Base-by-base conservation (phyloP, 2,888 invertebrate genomes). In the Drosophila nigricruria region DNA sequence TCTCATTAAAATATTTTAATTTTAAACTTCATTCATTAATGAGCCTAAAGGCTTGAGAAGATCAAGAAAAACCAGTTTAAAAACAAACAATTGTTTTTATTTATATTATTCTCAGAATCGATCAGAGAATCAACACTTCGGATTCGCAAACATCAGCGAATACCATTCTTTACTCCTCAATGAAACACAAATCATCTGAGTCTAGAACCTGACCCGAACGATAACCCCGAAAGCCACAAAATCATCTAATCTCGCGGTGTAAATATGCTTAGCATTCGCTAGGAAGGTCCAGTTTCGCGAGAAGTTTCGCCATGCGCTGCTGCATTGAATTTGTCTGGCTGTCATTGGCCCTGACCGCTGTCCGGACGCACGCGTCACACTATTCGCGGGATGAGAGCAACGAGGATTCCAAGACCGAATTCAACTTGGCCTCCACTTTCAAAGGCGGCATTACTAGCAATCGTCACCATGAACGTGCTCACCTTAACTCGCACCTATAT, bases 381-480 rank as follows among this genome's bases (percentile, higher is more conserved):
- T 67, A 60, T 5, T 62, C 60, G 16, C 70, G 76, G 25, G 81
- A 78, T 25, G 89, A 87, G 45, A 85, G 87, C 61, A 73, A 57
- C 5, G 89, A 85, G 61, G 56, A 78, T 6, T 43, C 47, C 8
- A 69, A 65, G 20, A 80, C 88, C 3, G 57, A 78, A 42, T 86
- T 87, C 18, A 86, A 86, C 23, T 47, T 83, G 63, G 89, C 79
- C 20, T 66, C 88, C 49, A 81, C 78, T 9, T 53, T 81, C 23
- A 77, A 49, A 4, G 84, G 84, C 0, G 88, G 62, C 4, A 79
- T 89, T 5, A 49, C 20, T 30, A 84, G 45, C 43, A 89, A 61
- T 58, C 89, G 85, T n/a, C 81, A 79, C 32, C 82, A 66, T 50
- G 81, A 60, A 16, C 68, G 75, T 5, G 81, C 81, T 18, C 63